Evolutionary conservation across 2,888 invertebrate genomes (phyloP).

Genomic region (Notocelia uddmanniana): DNA sequence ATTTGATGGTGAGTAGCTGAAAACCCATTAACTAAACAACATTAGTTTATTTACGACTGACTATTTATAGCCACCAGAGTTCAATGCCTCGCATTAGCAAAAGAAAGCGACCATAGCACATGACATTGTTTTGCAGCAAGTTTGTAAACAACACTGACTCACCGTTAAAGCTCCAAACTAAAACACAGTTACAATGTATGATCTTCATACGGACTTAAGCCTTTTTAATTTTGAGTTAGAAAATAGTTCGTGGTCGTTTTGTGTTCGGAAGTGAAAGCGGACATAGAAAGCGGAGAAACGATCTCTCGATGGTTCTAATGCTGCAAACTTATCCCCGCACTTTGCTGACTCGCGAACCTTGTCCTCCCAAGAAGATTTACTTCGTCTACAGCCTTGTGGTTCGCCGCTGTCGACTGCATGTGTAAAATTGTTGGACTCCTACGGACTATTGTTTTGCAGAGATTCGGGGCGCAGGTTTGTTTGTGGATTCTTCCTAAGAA

Average conservation of each 20-base stretch:
- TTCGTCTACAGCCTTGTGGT: not conserved
- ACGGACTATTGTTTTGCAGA: conserved; percentile 15
- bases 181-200: conserved; percentile 8
- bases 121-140: conserved; percentile 33
- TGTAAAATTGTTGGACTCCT: conserved; percentile 15
- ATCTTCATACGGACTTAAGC: not conserved
- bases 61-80: conserved; percentile 23
- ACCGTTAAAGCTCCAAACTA: conserved; percentile 4
- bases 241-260: conserved; percentile 35
- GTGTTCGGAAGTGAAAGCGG: conserved; percentile 36
- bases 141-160: conserved; percentile 35
- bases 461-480: conserved; percentile 23
- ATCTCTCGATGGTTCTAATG: conserved; percentile 32
- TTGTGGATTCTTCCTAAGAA: conserved; percentile 10
- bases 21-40: not conserved
- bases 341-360: not conserved
- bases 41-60: conserved; percentile 5
- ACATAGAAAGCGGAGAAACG: conserved; percentile 29
- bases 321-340: conserved; percentile 16
- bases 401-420: not conserved
- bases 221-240: not conserved
- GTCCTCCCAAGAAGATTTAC: not conserved
- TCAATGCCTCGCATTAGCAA: conserved; percentile 30
- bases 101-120: conserved; percentile 28
- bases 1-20: not conserved